Evolutionary conservation across 2,113 vertebrate genomes (phyloP), one percentile per base, ranked within the genome.

Genomic region (Rousettus leschenaultii): DNA sequence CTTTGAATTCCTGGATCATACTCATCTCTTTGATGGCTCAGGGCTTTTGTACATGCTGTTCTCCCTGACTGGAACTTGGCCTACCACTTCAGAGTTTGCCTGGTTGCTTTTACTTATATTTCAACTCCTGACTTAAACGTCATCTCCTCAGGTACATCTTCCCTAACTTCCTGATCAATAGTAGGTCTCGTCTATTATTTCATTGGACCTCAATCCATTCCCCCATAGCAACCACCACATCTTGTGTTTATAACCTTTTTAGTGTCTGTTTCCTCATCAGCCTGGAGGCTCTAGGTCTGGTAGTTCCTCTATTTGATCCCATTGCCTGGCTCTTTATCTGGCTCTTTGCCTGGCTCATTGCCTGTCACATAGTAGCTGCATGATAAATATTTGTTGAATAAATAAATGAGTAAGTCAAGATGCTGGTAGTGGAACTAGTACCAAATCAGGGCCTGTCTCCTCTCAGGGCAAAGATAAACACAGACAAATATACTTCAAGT

Each of bases 321-420:
- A 21, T 63, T 48, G 40, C 51, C 53, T 86, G 45, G 35, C 40
- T 87, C 24, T 33, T 51, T 51, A 51, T 51, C 51, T 82, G 45
- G n/a, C 38, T 88, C 30, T n/a, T 66, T 55, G 35, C 22, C 86
- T 66, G 35, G 43, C 43, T 86, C 74, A 13, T 75, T 51, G 57
- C 68, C 70, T 84, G 71, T 73, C 43, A 86, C 53, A 40, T 78
- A 86, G 79, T 93, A 94, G 40, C 38, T 85, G 28, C 40, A 35
- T 91, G 82, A 71, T 96, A 96, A 95, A 89, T 95, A 91, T 89
- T 95, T 94, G 83, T 84, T 79, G n/a, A 84, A 53, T 93, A 86
- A 95, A 73, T 24, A 94, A 93, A 59, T 77, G 59, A 96, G 74
- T 86, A 87, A 84, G 38, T n/a, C 30, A 88, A 91, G 57, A 70